These are phyloP conservation scores for Podarcis siculus DNA, from an alignment of 2,797 vertebrate genomes.

Conservation along the genomic window DNA sequence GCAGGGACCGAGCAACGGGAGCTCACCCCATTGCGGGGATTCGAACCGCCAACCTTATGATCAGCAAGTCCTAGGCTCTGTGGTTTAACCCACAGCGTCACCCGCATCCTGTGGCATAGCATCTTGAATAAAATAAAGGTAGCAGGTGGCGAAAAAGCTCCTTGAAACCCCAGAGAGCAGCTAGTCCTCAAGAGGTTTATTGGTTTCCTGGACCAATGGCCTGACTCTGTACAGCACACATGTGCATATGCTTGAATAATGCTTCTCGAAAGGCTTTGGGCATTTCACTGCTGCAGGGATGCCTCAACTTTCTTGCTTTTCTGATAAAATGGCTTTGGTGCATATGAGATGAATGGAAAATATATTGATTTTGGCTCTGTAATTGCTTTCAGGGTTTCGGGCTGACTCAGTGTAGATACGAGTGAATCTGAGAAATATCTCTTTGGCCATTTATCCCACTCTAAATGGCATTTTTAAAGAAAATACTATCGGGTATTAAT, in stretches of 20 bases:
- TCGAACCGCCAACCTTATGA: no score
- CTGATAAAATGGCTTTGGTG: constrained; percentile 46
- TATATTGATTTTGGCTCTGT: constrained; percentile 74
- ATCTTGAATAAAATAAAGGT: background rate
- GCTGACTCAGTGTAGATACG: constrained; percentile 69
- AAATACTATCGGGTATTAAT: constrained; percentile 76
- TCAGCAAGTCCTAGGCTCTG: no score
- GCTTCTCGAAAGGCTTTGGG: constrained; percentile 20
- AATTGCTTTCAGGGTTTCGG: constrained; percentile 78
- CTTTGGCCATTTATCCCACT: constrained; percentile 76
- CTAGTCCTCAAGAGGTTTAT: background rate
- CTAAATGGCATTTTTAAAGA: constrained; percentile 74
- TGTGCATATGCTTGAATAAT: constrained; percentile 37
- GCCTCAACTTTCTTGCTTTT: constrained; percentile 46
- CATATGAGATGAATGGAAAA: constrained; percentile 61
- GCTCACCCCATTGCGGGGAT: no score
- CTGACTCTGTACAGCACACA: background rate
- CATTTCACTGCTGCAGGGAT: background rate
- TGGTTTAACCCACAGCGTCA: no score
- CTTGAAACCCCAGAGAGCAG: background rate
- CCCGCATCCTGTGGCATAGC: no score
- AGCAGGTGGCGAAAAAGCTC: no score
- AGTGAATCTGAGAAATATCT: constrained; percentile 72
- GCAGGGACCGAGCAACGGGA: no score
- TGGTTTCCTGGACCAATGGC: background rate